Conservation (phyloP, 2,797 vertebrate genomes). For the Bovichtus variegatus region DNA sequence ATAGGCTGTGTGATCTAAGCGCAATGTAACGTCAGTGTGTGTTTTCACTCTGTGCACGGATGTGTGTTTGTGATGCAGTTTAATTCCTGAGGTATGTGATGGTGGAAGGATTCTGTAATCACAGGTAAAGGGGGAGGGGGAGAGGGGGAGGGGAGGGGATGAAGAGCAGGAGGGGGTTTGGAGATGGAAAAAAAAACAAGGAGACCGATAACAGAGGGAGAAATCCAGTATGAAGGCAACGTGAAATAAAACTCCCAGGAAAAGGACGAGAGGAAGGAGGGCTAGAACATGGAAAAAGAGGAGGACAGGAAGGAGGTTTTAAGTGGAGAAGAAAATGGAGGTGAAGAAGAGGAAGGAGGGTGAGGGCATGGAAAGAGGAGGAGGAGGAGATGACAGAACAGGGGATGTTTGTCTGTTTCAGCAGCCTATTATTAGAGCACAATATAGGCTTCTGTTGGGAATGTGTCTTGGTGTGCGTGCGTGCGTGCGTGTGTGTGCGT, state of each 20-base stretch:
- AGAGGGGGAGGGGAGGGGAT: no score
- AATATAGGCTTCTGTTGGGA: slow-evolving; percentile 20
- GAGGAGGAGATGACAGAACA: slow-evolving; percentile 43
- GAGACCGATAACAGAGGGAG: not conserved
- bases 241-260: slow-evolving; percentile 7
- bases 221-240: slow-evolving; percentile 16
- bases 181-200: slow-evolving; percentile 2
- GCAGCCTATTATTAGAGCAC: slow-evolving; percentile 62
- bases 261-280: not conserved
- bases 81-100: slow-evolving; percentile 58
- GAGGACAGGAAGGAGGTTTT: slow-evolving; percentile 7
- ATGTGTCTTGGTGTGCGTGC: slow-evolving; percentile 19
- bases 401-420: slow-evolving; percentile 52
- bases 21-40: not conserved
- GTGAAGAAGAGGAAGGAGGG: slow-evolving; percentile 12
- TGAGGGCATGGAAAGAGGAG: slow-evolving; percentile 44
- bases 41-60: not conserved
- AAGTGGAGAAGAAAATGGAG: not conserved
- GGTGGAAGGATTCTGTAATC: slow-evolving; percentile 55
- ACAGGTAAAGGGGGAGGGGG: slow-evolving; percentile 22
- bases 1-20: not conserved
- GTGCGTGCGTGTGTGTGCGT: not conserved
- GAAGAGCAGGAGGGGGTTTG: not conserved
- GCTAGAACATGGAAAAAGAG: not conserved
- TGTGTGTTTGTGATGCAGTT: not conserved